Percentiles rank a stretch among this genome's conserved stretches.
phyloP scores from a whole-genome alignment of 2,888 invertebrate species.

The Oscheius sp. region DNA sequence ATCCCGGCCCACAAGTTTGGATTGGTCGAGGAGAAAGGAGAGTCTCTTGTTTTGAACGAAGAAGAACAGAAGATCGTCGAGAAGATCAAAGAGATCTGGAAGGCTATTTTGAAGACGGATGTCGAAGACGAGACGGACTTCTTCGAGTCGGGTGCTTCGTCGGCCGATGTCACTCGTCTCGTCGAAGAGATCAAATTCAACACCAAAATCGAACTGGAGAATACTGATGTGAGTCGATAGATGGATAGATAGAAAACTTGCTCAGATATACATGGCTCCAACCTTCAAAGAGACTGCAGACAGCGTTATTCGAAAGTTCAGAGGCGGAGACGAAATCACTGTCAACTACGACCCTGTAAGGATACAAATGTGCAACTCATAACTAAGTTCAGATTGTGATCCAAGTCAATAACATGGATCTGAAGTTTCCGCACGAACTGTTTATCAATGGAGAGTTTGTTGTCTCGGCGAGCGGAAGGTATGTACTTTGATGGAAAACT shows the following conservation, averaged over 20 bases:
- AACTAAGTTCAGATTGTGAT: conserved; percentile 74
- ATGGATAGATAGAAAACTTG: neutral
- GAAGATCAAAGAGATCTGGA: conserved; percentile 82
- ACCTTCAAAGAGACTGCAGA: conserved; percentile 85
- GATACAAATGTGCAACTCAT: neutral
- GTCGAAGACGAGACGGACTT: conserved; percentile 84
- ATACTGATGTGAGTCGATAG: conserved; percentile 78
- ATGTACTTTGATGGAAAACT: neutral
- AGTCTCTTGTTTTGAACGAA: conserved; percentile 80
- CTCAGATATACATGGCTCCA: conserved; percentile 89
- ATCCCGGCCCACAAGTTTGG: conserved; percentile 80
- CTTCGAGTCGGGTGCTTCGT: conserved; percentile 93
- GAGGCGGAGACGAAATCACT: conserved; percentile 75
- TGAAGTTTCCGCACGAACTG: conserved; percentile 88
- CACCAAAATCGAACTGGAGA: conserved; percentile 82
- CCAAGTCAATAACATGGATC: conserved; percentile 85
- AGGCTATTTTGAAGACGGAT: conserved; percentile 84
- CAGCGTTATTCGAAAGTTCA: conserved; percentile 80
- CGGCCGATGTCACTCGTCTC: conserved; percentile 94
- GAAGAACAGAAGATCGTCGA: conserved; percentile 83
- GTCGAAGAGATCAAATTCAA: conserved; percentile 84
- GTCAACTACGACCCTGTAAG: conserved; percentile 64
- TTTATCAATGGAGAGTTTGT: conserved; percentile 92
- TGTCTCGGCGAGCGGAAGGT: conserved; percentile 78
- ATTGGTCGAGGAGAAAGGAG: conserved; percentile 77